These are phyloP conservation scores for Australoheros scitulus DNA, from an alignment of 2,113 vertebrate species.

Conservation along the genomic window DNA sequence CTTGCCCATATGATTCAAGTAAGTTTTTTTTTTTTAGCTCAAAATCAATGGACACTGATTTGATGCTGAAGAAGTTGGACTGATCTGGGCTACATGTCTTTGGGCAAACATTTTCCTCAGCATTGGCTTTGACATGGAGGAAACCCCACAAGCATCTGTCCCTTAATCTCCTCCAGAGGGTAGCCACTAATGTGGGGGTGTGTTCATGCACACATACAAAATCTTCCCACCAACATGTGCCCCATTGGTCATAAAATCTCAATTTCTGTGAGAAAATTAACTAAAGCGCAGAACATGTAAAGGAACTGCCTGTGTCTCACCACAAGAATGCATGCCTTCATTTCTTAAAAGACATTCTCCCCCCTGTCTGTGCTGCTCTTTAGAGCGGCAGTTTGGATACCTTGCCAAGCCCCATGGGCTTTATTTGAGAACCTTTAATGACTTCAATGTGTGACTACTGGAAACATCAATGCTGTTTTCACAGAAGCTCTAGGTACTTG, in stretches of 20 bases:
- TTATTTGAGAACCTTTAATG: constrained; percentile 78
- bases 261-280: constrained; percentile 77
- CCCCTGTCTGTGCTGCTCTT: constrained; percentile 52
- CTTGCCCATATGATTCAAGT: not conserved
- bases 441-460: constrained; percentile 81
- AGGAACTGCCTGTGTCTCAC: constrained; percentile 79
- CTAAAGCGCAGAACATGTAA: constrained; percentile 76
- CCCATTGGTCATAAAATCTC: constrained; percentile 75
- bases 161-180: constrained; percentile 62
- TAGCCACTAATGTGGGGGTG: constrained; percentile 33
- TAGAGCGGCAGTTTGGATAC: constrained; percentile 64
- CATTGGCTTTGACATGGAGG: constrained; percentile 45
- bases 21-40: not conserved
- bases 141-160: constrained; percentile 48
- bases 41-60: constrained; percentile 8
- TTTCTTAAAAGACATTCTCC: constrained; percentile 75
- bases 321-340: constrained; percentile 75
- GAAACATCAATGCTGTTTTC: constrained; percentile 69
- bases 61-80: constrained; percentile 22
- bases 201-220: constrained; percentile 13
- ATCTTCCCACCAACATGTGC: constrained; percentile 67
- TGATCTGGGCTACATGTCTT: constrained; percentile 30
- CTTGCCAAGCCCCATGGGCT: constrained; percentile 75
- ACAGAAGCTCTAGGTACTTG: constrained; percentile 40
- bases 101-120: constrained; percentile 21